Conservation (phyloP, 37 sponge, comb jelly and placozoan species). For the Aplysina aerophoba region DNA sequence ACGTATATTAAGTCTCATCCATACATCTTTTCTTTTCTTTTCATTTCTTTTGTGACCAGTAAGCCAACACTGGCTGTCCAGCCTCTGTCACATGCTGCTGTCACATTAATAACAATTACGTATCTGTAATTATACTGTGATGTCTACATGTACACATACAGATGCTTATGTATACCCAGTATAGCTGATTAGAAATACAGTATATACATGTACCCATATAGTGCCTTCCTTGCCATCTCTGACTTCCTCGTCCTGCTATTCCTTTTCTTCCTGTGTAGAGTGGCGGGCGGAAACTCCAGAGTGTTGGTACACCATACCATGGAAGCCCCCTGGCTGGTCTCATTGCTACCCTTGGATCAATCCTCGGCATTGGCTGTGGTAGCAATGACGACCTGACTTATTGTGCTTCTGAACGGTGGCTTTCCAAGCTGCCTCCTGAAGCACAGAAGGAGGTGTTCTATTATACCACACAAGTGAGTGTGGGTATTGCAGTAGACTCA, state of each 20-base stretch:
- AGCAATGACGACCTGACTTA: constrained; percentile 61
- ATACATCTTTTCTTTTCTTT: no score
- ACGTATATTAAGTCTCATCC: no score
- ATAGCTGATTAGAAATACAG: neutral
- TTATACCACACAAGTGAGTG: constrained; percentile 51
- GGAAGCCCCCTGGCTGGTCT: constrained; percentile 62
- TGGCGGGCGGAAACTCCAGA: constrained; percentile 50
- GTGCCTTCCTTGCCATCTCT: no score
- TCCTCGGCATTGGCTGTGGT: constrained; percentile 66
- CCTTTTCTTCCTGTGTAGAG: neutral
- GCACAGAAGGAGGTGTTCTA: constrained; percentile 37
- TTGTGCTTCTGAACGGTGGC: constrained; percentile 43
- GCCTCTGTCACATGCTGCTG: no score
- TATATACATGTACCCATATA: neutral
- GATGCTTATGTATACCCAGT: no score
- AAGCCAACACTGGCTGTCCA: no score
- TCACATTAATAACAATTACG: no score
- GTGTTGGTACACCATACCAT: constrained; percentile 52
- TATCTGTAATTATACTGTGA: no score
- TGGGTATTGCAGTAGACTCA: no score
- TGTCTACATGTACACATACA: neutral
- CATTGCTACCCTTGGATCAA: constrained; percentile 44
- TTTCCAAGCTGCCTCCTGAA: constrained; percentile 39
- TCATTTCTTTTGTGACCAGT: no score
- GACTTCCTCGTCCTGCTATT: neutral